Base-by-base conservation (phyloP, 2,888 invertebrate genomes). In the Eucera pruinosa region DNA sequence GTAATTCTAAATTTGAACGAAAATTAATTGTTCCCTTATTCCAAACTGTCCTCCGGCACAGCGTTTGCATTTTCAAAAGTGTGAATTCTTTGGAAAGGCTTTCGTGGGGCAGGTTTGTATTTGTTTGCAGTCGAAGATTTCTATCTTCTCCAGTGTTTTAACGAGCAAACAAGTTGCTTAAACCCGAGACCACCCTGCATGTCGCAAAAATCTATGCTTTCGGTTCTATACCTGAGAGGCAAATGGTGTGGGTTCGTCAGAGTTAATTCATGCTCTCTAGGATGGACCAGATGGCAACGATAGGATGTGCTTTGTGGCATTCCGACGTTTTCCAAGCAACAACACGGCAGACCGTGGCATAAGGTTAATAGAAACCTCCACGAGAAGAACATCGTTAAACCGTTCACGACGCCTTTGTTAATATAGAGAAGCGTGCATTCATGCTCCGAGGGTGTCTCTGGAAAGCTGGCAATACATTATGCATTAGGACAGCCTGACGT, bases 331-430 rank as follows among this genome's bases (percentile, higher is more conserved):
- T 68, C 77, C 74, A n/a, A 64, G 73, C 27, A 76, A 82, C 67
- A 54, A 72, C 55, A 25, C 25, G 41, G 18, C 11, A 13, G 52
- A 50, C 50, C 39, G 41, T 58, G 69, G 76, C 76, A 65, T 77
- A 76, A 76, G 83, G 78, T 80, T 80, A 86, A 84, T 85, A 85
- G 84, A 85, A 85, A 78, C 74, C 66, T 85, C 72, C 65, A 45
- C 57, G 70, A 72, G 73, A 54, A 41, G 65, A 72, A 62, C 62
- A 64, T 68, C 68, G 80, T 80, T 80, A 76, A 66, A 36, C 47
- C 65, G 48, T 68, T 57, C 48, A 50, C 43, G 69, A 30, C 61
- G 65, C 45, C 74, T 61, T 81, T 71, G 77, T 71, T 72, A 67
- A 76, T 68, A 52, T 64, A 52, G 33, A 43, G 61, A 36, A 25